Evolutionary conservation across 2,113 vertebrate genomes (phyloP).

Genomic region (Heterochromis multidens): DNA sequence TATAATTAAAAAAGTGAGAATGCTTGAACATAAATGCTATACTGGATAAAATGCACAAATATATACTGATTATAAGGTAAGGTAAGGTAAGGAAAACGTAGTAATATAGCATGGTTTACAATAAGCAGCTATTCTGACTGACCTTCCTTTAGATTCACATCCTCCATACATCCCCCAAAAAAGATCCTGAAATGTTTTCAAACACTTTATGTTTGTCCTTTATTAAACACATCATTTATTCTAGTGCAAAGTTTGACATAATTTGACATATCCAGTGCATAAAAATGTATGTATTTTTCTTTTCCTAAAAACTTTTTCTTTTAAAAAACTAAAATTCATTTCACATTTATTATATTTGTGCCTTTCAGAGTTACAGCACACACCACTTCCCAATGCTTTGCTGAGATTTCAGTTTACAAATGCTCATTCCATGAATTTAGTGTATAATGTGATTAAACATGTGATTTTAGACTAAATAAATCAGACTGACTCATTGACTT

Average conservation of each 20-base stretch:
- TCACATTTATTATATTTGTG: not conserved
- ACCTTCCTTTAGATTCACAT: not conserved
- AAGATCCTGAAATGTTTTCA: not conserved
- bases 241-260: not conserved
- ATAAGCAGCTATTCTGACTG: too few species aligned
- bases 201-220: not conserved
- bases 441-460: not conserved
- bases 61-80: too few species aligned
- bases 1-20: not conserved
- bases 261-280: too few species aligned
- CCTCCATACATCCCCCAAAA: not conserved
- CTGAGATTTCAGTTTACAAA: fast-evolving
- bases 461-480: not conserved
- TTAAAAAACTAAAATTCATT: not conserved
- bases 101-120: too few species aligned
- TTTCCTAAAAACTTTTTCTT: not conserved
- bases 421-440: not conserved
- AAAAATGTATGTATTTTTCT: not conserved
- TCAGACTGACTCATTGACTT: too few species aligned
- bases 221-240: not conserved
- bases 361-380: not conserved
- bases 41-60: too few species aligned
- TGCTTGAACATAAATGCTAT: not conserved
- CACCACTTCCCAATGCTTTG: not conserved
- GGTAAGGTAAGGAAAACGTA: too few species aligned